Evolutionary conservation across 2,888 invertebrate species (phyloP).

Genomic region (Melangyna quadrimaculata): DNA sequence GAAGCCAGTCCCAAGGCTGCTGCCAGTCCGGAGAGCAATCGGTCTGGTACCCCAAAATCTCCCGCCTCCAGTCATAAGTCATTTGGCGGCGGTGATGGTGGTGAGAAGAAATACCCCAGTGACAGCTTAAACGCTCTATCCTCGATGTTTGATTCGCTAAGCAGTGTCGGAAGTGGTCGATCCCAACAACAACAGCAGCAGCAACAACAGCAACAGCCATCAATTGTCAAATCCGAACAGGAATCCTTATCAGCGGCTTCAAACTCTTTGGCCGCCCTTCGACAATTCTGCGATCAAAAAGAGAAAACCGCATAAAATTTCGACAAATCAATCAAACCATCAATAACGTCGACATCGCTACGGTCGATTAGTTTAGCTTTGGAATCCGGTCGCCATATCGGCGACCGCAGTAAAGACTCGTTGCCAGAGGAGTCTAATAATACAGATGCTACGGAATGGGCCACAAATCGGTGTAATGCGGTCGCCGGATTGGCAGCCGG

Average conservation of each 20-base stretch:
- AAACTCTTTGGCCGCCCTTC: constrained; percentile 96
- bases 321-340: constrained; percentile 66
- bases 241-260: constrained; percentile 80
- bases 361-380: constrained; percentile 69
- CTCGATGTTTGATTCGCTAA: constrained; percentile 94
- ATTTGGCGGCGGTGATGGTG: constrained; percentile 81
- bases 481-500: constrained; percentile 71
- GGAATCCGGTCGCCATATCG: constrained; percentile 72
- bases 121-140: constrained; percentile 91
- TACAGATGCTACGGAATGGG: constrained; percentile 67
- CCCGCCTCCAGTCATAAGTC: constrained; percentile 82
- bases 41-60: constrained; percentile 90
- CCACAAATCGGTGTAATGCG: constrained; percentile 67
- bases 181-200: constrained; percentile 81
- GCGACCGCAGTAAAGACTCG: constrained; percentile 68
- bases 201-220: constrained; percentile 81
- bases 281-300: constrained; percentile 98
- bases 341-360: constrained; percentile 64
- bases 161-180: constrained; percentile 76
- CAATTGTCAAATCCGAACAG: constrained; percentile 54
- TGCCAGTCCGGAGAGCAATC: constrained; percentile 85
- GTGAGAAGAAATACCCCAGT: constrained; percentile 82
- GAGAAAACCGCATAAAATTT: constrained; percentile 83
- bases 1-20: constrained; percentile 77
- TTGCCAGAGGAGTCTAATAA: constrained; percentile 63